These are phyloP conservation scores for Gymnocephalus cernua DNA, from an alignment of 2,113 vertebrate species.

Conservation along the genomic window DNA sequence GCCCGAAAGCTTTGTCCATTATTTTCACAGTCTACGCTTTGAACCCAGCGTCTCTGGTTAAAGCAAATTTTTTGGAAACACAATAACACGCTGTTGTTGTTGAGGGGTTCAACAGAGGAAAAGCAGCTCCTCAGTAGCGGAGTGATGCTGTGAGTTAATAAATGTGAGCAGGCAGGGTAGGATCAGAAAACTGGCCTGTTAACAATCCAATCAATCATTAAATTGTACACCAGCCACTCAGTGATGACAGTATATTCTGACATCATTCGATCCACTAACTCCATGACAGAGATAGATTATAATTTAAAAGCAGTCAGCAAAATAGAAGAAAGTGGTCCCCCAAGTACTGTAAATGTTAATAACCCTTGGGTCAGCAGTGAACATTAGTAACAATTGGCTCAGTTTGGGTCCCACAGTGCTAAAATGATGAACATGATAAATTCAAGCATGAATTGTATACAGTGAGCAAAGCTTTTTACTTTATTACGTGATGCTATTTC, in stretches of 20 bases:
- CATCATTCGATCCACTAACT: neutral
- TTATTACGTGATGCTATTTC: neutral
- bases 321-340: neutral
- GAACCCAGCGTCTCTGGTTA: neutral
- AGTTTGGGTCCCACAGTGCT: neutral
- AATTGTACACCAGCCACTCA: neutral
- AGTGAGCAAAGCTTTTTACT: neutral
- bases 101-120: neutral
- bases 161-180: neutral
- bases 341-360: neutral
- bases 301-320: neutral
- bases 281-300: neutral
- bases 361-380: neutral
- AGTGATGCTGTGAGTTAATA: neutral
- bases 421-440: neutral
- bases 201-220: slow-evolving; percentile 23
- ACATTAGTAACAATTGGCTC: neutral
- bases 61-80: neutral
- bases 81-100: neutral
- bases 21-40: neutral
- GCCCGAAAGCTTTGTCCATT: too few relatives aligned
- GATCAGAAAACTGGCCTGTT: neutral
- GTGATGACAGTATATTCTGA: neutral
- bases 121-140: neutral
- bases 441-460: neutral